Evolutionary conservation across 1,140 invertebrate species (phyloP).

Genomic region (Platorchestia sp.): DNA sequence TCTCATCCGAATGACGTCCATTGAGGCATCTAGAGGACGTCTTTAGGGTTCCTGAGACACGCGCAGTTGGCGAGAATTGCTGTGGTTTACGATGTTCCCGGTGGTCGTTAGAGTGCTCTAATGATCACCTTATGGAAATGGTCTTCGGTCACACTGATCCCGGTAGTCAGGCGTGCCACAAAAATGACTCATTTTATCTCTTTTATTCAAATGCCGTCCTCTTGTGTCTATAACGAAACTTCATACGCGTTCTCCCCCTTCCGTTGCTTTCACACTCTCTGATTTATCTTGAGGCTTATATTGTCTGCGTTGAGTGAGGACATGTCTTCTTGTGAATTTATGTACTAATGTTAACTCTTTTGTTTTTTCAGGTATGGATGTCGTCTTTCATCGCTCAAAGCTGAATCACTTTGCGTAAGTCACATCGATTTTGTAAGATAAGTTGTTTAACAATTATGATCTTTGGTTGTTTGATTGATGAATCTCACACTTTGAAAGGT

Average conservation of each 20-base stretch:
- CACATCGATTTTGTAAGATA: neutral
- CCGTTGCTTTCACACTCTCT: neutral
- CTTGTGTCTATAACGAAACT: neutral
- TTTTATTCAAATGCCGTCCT: neutral
- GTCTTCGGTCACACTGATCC: neutral
- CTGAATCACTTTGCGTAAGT: neutral
- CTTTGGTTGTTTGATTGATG: neutral
- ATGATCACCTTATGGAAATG: slow-evolving; percentile 8
- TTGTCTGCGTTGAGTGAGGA: neutral
- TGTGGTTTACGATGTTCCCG: neutral
- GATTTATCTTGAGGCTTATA: neutral
- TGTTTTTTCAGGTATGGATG: neutral
- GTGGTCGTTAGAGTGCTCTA: neutral
- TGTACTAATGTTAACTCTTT: neutral
- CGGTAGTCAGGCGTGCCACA: neutral
- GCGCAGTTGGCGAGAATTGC: neutral
- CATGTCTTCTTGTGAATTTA: neutral
- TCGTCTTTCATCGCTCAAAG: neutral
- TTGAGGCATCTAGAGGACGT: neutral
- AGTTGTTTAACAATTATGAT: neutral
- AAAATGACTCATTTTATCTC: slow-evolving; percentile 10
- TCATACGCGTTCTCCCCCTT: neutral
- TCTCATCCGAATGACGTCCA: neutral
- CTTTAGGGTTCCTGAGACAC: neutral
- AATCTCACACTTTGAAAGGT: neutral